Evolutionary conservation across 2,797 vertebrate genomes (phyloP), one percentile per base, ranked within the genome.

Genomic region (Pygocentrus nattereri): DNA sequence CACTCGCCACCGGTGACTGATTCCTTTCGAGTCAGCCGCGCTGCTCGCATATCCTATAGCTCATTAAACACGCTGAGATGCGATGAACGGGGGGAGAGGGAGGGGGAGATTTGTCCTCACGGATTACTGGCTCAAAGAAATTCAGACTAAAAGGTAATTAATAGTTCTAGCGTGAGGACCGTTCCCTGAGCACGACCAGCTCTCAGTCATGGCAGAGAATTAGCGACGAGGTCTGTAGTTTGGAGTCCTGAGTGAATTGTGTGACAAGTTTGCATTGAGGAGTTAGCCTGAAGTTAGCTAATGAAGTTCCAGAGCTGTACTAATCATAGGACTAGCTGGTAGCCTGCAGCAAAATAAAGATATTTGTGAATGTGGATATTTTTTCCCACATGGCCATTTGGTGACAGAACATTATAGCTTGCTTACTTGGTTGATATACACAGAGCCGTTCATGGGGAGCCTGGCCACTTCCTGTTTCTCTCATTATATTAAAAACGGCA

Each of bases 1-100:
- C 93, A 92, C 95, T 94, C 93, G 93, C 94, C 96, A 95, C 92
- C 93, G 93, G 94, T 94, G 96, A 96, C 94, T 93, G 93, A 91
- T 92, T 92, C 68, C 90, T 93, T 95, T 95, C 91, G 94, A 93
- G 92, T 94, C 92, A 90, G 90, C 95, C 89, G 83, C 95, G 93
- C 93, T 95, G 91, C 86, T 92, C 93, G 95, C 91, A 93, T 96
- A 94, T 94, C 94, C 90, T 94, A 85, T 92, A 93, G 94, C 95
- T 96, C 94, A 97, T 97, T 97, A 97, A 91, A 86, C 68, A 82
- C 85, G 88, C 77, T 89, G 87, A 89, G 88, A 85, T 92, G 90
- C 82, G 87, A 87, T 85, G 80, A 68, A 78, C 44, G 74, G 77
- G 44, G 68, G 59, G 25, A 73, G 71, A 41, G 61, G 21, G 21